Conservation (phyloP, 2,888 invertebrate species). For the Drosophila testacea region DNA sequence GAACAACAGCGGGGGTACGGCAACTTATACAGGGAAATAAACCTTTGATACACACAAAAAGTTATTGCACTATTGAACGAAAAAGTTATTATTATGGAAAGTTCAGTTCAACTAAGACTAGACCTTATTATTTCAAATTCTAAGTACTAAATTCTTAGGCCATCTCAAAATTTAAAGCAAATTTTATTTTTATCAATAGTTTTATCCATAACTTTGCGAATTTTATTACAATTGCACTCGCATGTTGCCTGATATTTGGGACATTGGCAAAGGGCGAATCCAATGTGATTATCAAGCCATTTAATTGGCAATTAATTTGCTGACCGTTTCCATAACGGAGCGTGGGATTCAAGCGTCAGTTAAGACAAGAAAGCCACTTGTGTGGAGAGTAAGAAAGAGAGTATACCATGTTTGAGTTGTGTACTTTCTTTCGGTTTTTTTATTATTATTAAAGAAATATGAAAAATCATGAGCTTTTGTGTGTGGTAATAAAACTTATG, state of each 20-base stretch:
- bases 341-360: constrained; percentile 54
- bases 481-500: constrained; percentile 76
- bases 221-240: not conserved
- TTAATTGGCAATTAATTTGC: constrained; percentile 75
- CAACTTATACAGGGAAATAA: not conserved
- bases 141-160: no score
- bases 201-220: not conserved
- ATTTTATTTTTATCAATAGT: not conserved
- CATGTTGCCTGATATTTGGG: constrained; percentile 4
- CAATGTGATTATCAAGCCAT: constrained; percentile 61
- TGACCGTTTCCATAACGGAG: constrained; percentile 49
- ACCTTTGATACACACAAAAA: not conserved
- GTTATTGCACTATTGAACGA: not conserved
- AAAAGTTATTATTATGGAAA: constrained; percentile 1
- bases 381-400: constrained; percentile 14
- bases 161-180: no score
- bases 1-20: not conserved
- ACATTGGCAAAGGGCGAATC: constrained; percentile 50
- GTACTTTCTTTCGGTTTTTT: constrained; percentile 43
- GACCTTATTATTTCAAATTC: no score
- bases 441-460: constrained; percentile 54
- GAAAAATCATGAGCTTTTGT: constrained; percentile 66
- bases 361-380: constrained; percentile 33
- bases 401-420: constrained; percentile 21
- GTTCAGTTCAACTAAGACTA: not conserved